Evolutionary conservation across 1,140 invertebrate species (phyloP).

Genomic region (Gryon sp.): DNA sequence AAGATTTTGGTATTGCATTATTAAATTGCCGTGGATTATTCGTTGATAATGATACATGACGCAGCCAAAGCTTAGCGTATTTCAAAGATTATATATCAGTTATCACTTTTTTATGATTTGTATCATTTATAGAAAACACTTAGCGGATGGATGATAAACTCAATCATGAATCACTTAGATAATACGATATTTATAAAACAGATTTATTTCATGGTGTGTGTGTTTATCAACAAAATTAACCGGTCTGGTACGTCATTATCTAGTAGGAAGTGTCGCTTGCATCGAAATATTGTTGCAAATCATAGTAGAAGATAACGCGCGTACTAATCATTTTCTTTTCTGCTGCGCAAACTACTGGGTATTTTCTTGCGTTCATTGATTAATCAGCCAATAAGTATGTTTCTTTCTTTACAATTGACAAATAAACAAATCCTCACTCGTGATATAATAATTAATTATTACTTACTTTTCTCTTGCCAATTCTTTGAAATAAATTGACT

Average conservation of each 20-base stretch:
- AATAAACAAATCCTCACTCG: too few species aligned
- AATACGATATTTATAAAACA: conserved; percentile 20
- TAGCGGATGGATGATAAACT: conserved; percentile 42
- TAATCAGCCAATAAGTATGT: too few species aligned
- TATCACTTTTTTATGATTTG: conserved; percentile 30
- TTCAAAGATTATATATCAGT: conserved; percentile 53
- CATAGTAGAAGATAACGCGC: conserved; percentile 8
- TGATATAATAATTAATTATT: too few species aligned
- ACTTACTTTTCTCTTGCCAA: too few species aligned
- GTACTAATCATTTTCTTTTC: too few species aligned
- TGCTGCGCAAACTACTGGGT: not conserved
- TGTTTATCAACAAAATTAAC: conserved; percentile 31
- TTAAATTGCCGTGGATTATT: conserved; percentile 34
- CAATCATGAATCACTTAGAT: conserved; percentile 37
- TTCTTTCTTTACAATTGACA: too few species aligned
- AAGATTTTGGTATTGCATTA: conserved; percentile 58
- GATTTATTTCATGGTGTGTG: conserved; percentile 5
- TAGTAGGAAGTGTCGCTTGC: conserved; percentile 13
- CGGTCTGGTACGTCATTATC: conserved; percentile 22
- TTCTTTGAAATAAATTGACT: too few species aligned
- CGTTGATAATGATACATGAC: conserved; percentile 41
- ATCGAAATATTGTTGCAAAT: conserved; percentile 23
- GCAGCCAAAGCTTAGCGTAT: conserved; percentile 8
- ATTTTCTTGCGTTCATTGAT: not conserved
- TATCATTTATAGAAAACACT: conserved; percentile 53